phyloP scores from a whole-genome alignment of 2,888 invertebrate genomes.

The Agonopterix arenella region DNA sequence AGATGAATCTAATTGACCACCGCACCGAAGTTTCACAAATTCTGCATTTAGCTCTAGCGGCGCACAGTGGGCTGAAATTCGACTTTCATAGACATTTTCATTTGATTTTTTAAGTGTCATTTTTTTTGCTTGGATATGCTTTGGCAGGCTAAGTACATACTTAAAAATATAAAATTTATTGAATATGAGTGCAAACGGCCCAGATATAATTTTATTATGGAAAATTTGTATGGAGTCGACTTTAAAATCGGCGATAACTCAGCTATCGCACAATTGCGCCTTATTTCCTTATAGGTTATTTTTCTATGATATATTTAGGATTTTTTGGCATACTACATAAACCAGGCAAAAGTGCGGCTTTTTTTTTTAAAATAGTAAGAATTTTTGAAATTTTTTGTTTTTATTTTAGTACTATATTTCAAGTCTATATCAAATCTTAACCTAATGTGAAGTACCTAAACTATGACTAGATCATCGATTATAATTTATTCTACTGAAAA shows the following conservation, averaged over 20 bases:
- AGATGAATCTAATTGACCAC: no score
- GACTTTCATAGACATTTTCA: background rate
- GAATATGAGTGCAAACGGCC: background rate
- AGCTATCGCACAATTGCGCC: background rate
- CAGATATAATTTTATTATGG: background rate
- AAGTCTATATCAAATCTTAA: background rate
- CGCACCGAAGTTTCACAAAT: no score
- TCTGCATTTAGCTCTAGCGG: no score
- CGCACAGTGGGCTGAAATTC: background rate
- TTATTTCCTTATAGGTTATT: conserved; percentile 1
- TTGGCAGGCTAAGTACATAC: background rate
- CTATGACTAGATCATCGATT: no score
- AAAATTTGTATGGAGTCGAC: background rate
- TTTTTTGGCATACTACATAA: background rate
- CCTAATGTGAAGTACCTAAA: background rate
- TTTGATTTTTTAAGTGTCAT: background rate
- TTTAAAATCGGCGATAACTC: conserved; percentile 9
- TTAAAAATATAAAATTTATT: background rate
- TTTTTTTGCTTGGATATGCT: background rate
- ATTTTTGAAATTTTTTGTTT: background rate
- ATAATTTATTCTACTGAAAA: no score
- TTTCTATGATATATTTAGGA: background rate
- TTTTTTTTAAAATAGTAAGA: background rate
- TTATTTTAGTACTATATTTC: no score
- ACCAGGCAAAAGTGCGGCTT: background rate